These are phyloP conservation scores for Anoplopoma fimbria DNA, from an alignment of 2,113 vertebrate species.

Conservation along the genomic window DNA sequence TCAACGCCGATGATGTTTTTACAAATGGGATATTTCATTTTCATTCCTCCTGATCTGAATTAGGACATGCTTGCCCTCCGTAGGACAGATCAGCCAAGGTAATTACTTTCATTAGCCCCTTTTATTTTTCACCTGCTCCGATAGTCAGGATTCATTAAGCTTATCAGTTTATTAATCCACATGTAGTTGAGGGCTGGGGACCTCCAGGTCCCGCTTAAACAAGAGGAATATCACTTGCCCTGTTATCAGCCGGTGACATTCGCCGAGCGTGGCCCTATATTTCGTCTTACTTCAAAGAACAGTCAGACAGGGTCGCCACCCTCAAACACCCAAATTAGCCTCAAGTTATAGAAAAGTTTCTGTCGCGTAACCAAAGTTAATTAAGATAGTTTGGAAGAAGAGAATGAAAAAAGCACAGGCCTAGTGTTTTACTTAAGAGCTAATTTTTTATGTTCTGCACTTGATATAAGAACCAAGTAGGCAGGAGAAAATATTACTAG, in stretches of 20 bases:
- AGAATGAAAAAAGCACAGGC: slow-evolving; percentile 1
- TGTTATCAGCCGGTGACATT: slow-evolving; percentile 36
- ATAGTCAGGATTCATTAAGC: slow-evolving; percentile 67
- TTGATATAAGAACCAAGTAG: not conserved
- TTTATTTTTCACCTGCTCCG: slow-evolving; percentile 44
- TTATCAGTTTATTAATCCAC: slow-evolving; percentile 66
- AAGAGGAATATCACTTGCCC: slow-evolving; percentile 44
- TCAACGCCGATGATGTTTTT: slow-evolving; percentile 16
- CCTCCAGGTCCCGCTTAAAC: slow-evolving; percentile 30
- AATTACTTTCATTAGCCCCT: slow-evolving; percentile 64
- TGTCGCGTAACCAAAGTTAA: slow-evolving; percentile 9
- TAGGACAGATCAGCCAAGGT: slow-evolving; percentile 45
- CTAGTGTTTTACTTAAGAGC: not conserved
- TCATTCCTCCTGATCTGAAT: slow-evolving; percentile 22
- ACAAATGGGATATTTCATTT: slow-evolving; percentile 44
- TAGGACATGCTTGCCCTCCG: slow-evolving; percentile 28
- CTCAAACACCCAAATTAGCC: slow-evolving; percentile 28
- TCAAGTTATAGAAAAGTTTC: slow-evolving; percentile 26
- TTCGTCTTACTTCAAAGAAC: slow-evolving; percentile 1
- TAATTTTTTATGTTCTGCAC: not conserved
- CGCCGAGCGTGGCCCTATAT: slow-evolving; percentile 10
- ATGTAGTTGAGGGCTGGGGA: slow-evolving; percentile 56
- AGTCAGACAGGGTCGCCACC: slow-evolving; percentile 11
- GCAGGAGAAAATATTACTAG: not conserved
- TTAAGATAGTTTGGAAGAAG: slow-evolving; percentile 19